A percentile compares a stretch with the other conserved stretches of the same genome.
These are phyloP conservation scores for Saxicola maurus DNA, from an alignment of 2,797 vertebrate species.

Conservation along the genomic window DNA sequence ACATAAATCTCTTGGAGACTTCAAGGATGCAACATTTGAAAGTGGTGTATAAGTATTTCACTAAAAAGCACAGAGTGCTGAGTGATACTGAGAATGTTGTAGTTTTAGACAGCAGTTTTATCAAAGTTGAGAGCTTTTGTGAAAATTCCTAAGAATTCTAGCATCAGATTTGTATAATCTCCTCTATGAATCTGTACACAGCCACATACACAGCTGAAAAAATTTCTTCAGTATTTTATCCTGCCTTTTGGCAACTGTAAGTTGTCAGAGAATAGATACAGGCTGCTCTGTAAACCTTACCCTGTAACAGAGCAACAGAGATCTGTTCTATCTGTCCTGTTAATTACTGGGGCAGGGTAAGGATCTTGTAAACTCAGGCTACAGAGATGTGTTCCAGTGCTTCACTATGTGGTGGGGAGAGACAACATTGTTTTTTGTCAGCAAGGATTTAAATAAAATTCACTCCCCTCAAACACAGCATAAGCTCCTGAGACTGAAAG, in stretches of 20 bases:
- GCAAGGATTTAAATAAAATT: not conserved
- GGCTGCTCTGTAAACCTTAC: not conserved
- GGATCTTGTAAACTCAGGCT: not conserved
- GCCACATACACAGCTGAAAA: not conserved
- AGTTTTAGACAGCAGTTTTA: not conserved
- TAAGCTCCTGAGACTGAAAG: not conserved
- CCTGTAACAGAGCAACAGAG: not conserved
- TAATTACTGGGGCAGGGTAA: not conserved
- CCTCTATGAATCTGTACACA: not conserved
- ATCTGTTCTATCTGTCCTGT: not conserved
- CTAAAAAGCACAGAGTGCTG: not conserved
- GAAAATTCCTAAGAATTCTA: not conserved
- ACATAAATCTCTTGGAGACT: not conserved
- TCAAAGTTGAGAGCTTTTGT: not conserved
- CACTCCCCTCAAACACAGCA: not conserved
- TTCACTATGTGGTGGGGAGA: not conserved
- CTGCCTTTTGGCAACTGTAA: not conserved
- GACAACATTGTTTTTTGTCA: not conserved
- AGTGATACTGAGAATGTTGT: not conserved
- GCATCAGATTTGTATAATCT: not conserved
- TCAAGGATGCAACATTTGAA: not conserved
- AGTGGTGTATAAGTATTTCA: not conserved
- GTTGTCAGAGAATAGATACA: not conserved
- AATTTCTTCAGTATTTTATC: not conserved
- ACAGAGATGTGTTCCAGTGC: no score